phyloP scores from a whole-genome alignment of 1,140 invertebrate genomes.

The Eriocheir sinensis region DNA sequence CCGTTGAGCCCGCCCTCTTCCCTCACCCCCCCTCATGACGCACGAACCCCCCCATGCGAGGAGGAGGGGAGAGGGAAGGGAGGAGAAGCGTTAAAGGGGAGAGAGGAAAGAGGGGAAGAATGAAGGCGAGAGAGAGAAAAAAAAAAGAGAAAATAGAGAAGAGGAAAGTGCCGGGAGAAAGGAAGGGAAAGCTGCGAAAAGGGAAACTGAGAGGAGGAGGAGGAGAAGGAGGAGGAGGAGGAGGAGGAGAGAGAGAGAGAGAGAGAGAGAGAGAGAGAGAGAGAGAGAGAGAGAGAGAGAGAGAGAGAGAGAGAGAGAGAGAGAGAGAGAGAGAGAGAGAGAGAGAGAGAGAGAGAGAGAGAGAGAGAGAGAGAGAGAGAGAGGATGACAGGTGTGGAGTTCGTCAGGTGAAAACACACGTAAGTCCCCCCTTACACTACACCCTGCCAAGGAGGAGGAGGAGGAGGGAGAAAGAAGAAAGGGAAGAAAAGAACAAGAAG shows the following conservation, averaged over 20 bases:
- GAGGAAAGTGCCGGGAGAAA: neutral
- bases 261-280: neutral
- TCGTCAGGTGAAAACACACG: too few species aligned
- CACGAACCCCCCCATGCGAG: neutral
- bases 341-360: neutral
- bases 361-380: neutral
- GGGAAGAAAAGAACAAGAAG: too few species aligned
- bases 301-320: neutral
- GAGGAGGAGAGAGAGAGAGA: neutral
- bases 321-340: neutral
- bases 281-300: too few species aligned
- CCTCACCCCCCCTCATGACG: neutral
- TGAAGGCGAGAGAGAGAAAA: neutral
- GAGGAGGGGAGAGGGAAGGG: neutral
- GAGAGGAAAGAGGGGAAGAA: neutral
- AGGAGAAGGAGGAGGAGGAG: neutral
- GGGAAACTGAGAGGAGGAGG: neutral
- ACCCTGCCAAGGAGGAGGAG: neutral
- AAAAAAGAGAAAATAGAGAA: neutral
- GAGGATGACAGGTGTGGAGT: neutral
- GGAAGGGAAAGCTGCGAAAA: neutral
- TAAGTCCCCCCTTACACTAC: too few species aligned
- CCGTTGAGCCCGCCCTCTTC: neutral
- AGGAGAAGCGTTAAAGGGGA: neutral
- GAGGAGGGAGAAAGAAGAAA: neutral